A percentile compares a stretch with the other conserved stretches of the same genome.
phyloP scores from a whole-genome alignment of 1,140 invertebrate genomes.

The Halesus radiatus region DNA sequence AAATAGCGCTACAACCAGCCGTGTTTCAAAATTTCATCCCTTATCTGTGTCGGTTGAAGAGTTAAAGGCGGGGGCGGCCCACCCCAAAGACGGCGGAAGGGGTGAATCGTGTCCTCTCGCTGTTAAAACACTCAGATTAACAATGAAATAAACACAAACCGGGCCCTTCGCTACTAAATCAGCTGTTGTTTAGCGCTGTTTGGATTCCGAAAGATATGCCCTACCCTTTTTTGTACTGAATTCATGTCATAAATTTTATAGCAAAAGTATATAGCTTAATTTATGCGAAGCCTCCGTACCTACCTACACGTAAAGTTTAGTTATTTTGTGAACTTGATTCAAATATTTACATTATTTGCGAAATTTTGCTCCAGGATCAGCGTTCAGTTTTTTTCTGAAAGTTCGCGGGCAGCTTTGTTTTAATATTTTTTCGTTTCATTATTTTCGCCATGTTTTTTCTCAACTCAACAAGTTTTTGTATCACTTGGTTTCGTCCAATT shows the following conservation, averaged over 20 bases:
- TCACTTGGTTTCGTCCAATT: too few relatives aligned
- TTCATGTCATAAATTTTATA: constrained; percentile 26
- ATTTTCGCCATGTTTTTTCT: too few relatives aligned
- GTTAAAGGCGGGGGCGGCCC: neutral
- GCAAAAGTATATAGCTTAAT: constrained; percentile 11
- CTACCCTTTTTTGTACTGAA: constrained; percentile 2
- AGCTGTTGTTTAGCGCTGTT: constrained; percentile 24
- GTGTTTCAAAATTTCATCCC: neutral
- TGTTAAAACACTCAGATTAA: constrained; percentile 33
- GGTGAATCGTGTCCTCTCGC: constrained; percentile 10
- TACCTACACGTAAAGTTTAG: neutral
- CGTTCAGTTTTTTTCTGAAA: too few relatives aligned
- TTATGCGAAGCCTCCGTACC: neutral
- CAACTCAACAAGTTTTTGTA: too few relatives aligned
- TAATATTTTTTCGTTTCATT: too few relatives aligned
- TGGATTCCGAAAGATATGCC: constrained; percentile 17
- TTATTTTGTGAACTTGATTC: neutral
- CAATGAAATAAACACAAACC: constrained; percentile 31
- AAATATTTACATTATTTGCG: constrained; percentile 12
- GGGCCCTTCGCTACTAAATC: constrained; percentile 13
- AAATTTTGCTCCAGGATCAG: neutral
- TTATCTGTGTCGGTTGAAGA: constrained; percentile 18
- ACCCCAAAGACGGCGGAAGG: neutral
- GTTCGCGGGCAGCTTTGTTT: too few relatives aligned
- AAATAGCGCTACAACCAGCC: neutral